Conservation (phyloP, 2,797 vertebrate genomes). For the Cuculus canorus region DNA sequence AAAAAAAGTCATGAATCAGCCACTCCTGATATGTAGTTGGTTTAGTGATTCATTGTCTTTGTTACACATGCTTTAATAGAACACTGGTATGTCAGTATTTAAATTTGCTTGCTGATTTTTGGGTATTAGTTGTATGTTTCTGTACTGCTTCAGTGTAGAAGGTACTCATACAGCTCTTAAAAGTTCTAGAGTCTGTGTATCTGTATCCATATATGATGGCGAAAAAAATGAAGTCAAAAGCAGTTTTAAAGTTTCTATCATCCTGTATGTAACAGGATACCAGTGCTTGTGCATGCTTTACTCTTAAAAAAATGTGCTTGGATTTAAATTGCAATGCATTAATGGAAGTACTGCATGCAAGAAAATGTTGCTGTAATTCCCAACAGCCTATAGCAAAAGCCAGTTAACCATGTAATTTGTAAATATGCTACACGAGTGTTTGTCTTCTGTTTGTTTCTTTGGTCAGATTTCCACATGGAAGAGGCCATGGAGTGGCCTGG, state of each 20-base stretch:
- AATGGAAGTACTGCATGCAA: conserved; percentile 38
- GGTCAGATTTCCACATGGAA: conserved; percentile 87
- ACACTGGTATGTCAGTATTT: background rate
- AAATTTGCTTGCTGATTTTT: background rate
- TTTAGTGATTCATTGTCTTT: background rate
- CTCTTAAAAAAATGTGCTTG: background rate
- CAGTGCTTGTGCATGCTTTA: conserved; percentile 43
- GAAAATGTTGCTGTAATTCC: background rate
- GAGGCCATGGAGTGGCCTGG: conserved; percentile 87
- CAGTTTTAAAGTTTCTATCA: background rate
- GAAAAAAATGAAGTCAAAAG: background rate
- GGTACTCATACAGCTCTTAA: background rate
- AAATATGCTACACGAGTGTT: background rate
- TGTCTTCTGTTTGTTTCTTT: conserved; percentile 12
- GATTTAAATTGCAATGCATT: background rate
- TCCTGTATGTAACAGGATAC: background rate
- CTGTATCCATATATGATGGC: background rate
- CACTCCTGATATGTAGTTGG: background rate
- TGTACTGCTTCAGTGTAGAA: background rate
- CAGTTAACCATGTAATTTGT: background rate
- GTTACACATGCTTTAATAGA: background rate
- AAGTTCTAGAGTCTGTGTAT: background rate
- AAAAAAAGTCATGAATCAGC: background rate
- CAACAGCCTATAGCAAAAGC: background rate
- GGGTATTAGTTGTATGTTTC: background rate